A percentile compares a stretch with the other conserved stretches of the same genome.
These are phyloP conservation scores for Sorex araneus DNA, from an alignment of 2,113 vertebrate genomes.

Conservation along the genomic window DNA sequence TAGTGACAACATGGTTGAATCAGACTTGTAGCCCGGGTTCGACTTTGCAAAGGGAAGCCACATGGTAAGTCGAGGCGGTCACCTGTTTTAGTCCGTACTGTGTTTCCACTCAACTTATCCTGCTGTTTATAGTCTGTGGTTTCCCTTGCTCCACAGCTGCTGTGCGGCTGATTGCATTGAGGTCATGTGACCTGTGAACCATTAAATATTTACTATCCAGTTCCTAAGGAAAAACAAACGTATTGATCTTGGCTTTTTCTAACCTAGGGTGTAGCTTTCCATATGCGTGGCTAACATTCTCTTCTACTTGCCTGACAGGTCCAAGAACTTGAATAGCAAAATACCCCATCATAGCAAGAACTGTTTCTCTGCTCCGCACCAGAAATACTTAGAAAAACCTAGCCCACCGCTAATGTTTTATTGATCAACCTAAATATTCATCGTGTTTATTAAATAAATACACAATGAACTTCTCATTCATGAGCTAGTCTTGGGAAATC, in stretches of 20 bases:
- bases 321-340: neutral
- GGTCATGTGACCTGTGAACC: neutral
- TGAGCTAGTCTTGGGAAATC: conserved; percentile 63
- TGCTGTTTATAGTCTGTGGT: neutral
- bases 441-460: conserved; percentile 63
- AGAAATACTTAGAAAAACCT: conserved; percentile 46
- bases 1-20: neutral
- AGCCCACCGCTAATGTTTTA: conserved; percentile 64
- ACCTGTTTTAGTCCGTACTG: conserved; percentile 41
- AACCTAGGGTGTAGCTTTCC: neutral
- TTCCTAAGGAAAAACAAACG: neutral
- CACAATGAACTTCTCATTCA: conserved; percentile 49
- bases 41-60: neutral
- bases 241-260: neutral
- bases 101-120: conserved; percentile 19
- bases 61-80: neutral
- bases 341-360: neutral
- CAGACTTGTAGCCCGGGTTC: neutral
- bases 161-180: neutral
- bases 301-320: conserved; percentile 6
- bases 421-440: conserved; percentile 65
- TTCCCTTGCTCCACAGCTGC: neutral
- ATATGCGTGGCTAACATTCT: conserved; percentile 3
- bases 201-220: conserved; percentile 54
- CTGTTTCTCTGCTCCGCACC: conserved; percentile 38